Percentiles rank a stretch among this genome's conserved stretches.
phyloP scores from a whole-genome alignment of 2,797 vertebrate genomes.

The Chrosomus eos region DNA sequence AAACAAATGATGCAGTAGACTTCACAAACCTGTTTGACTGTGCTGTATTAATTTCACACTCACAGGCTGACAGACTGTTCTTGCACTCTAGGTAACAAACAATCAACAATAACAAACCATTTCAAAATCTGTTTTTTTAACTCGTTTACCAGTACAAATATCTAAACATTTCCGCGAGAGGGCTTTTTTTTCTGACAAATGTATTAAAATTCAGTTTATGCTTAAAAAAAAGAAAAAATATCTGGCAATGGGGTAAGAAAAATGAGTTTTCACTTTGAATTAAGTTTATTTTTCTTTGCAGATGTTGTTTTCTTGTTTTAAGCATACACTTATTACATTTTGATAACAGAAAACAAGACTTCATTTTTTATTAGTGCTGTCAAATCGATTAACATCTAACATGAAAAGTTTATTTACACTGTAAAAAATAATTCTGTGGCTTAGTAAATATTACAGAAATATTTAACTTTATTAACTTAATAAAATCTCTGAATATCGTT shows the following conservation, averaged over 20 bases:
- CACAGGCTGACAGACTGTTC: slow-evolving; percentile 69
- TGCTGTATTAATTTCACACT: slow-evolving; percentile 68
- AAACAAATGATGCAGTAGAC: neutral
- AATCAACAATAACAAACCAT: slow-evolving; percentile 7
- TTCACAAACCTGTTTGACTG: slow-evolving; percentile 76
- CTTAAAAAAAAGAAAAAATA: neutral
- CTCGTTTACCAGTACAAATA: neutral
- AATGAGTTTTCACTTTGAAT: too few relatives aligned
- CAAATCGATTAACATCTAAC: too few relatives aligned
- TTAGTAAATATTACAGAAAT: too few relatives aligned
- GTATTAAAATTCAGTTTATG: neutral
- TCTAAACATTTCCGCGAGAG: neutral
- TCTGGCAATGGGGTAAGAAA: neutral
- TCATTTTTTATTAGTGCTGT: too few relatives aligned
- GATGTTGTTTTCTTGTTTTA: neutral
- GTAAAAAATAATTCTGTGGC: too few relatives aligned
- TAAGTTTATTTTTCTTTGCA: neutral
- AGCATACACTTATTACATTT: neutral
- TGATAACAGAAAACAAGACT: too few relatives aligned
- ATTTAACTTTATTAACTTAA: too few relatives aligned
- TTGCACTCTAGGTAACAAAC: slow-evolving; percentile 76
- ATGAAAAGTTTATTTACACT: too few relatives aligned
- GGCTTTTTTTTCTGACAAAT: neutral
- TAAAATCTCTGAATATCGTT: too few relatives aligned
- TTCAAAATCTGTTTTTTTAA: neutral